These are phyloP conservation scores for Pseudomyrmex concolor DNA, from an alignment of 1,140 invertebrate genomes.

Conservation along the genomic window DNA sequence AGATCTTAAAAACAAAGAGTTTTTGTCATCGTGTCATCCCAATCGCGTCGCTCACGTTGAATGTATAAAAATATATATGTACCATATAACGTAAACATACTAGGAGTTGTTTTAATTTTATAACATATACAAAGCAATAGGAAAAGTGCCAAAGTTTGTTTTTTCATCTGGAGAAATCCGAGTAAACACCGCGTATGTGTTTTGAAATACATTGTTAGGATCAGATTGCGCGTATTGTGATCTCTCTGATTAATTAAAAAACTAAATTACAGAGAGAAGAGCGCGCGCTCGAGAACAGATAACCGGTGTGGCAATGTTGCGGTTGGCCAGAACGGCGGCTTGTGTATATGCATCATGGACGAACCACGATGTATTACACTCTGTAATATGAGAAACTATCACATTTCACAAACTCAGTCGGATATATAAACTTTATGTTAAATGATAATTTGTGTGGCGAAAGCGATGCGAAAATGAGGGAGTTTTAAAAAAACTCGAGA, in stretches of 20 bases:
- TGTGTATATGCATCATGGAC: neutral
- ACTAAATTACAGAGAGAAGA: neutral
- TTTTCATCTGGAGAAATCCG: slow-evolving; percentile 21
- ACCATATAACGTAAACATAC: no score
- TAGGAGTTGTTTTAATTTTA: neutral
- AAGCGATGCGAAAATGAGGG: no score
- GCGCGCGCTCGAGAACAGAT: neutral
- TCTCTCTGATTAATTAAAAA: slow-evolving; percentile 12
- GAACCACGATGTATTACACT: neutral
- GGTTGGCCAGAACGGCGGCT: slow-evolving; percentile 11
- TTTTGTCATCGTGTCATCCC: slow-evolving; percentile 12
- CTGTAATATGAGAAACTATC: neutral
- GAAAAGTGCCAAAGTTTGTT: slow-evolving; percentile 42
- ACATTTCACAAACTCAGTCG: slow-evolving; percentile 4
- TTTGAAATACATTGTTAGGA: neutral
- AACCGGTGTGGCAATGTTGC: slow-evolving; percentile 27
- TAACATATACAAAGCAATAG: slow-evolving; percentile 43
- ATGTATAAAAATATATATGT: neutral
- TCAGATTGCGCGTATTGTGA: neutral
- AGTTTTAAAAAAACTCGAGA: slow-evolving; percentile 1
- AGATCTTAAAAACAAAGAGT: slow-evolving; percentile 1
- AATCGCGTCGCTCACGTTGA: slow-evolving; percentile 17
- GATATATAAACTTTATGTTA: neutral
- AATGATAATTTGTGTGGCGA: no score
- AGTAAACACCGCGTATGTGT: neutral